These are phyloP conservation scores for Drosophila cyrtoloma DNA, from an alignment of 2,888 invertebrate species.

Conservation along the genomic window DNA sequence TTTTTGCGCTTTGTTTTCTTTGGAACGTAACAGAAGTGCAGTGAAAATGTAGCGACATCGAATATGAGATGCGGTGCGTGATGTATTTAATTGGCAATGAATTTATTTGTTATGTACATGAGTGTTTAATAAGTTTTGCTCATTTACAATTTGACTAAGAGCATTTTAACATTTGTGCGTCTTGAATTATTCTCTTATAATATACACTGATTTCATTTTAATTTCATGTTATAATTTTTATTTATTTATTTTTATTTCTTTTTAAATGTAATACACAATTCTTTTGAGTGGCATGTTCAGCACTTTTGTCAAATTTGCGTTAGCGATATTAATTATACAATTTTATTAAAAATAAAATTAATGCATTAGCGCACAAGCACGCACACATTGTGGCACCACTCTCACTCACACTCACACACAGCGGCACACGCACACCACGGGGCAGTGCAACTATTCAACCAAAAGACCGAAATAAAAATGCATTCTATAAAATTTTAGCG, in stretches of 20 bases:
- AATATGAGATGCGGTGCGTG: conserved; percentile 64
- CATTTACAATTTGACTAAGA: conserved; percentile 8
- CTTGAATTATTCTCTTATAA: not conserved
- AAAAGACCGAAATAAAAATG: conserved; percentile 81
- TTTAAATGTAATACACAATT: conserved; percentile 13
- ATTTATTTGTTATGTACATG: conserved; percentile 6
- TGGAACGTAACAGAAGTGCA: conserved; percentile 49
- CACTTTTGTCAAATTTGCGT: conserved; percentile 39
- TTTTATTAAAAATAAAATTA: conserved; percentile 56
- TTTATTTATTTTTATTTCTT: not conserved
- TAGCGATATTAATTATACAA: conserved; percentile 32
- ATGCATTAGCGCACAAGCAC: conserved; percentile 9
- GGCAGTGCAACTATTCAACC: conserved; percentile 81
- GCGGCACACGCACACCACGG: conserved; percentile 50
- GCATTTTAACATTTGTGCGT: conserved; percentile 15
- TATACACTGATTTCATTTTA: not conserved
- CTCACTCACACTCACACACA: conserved; percentile 28
- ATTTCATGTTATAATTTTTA: conserved; percentile 3
- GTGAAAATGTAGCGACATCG: conserved; percentile 49
- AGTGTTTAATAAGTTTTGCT: not conserved
- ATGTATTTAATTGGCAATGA: conserved; percentile 60
- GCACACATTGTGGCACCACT: not conserved
- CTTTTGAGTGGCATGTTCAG: conserved; percentile 30
- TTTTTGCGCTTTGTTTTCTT: conserved; percentile 54
- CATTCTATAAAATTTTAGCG: conserved; percentile 81